Evolutionary conservation across 2,113 vertebrate genomes (phyloP), one percentile per base, ranked within the genome.

Genomic region (Chaetura pelagica): DNA sequence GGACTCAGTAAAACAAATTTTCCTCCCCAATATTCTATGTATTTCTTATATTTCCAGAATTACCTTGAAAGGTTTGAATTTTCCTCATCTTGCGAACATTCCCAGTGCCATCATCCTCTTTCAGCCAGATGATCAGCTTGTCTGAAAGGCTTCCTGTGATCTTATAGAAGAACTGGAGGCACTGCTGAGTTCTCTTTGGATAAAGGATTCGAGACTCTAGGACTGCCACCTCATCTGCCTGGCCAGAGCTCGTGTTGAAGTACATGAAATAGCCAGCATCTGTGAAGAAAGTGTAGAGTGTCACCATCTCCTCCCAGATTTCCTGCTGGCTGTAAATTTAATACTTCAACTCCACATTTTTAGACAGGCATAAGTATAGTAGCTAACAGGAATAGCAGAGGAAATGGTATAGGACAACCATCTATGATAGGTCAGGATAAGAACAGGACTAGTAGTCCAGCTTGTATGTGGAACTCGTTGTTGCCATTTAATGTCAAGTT

Each of bases 141-240:
- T 99, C 99, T 32, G 94, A 94, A 14, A 63, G 29, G 73, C 97
- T 98, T 64, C 99, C 99, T 0, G 98, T 98, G 97, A 98, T 99
- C 95, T 98, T 99, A 16, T 99, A 99, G 97, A 99, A 99, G 93
- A 99, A 99, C 94, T 99, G 99, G 54, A 99, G 98, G 84, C 99
- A 99, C 93, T 99, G 99, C 42, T 98, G 84, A 48, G 97, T 98
- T 83, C 98, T 98, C 94, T 98, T 99, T 10, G 99, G 99, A 84
- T 99, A 99, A 40, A 99, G 98, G 83, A 98, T 98, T 57, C 99
- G 95, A 9, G 99, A 99, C 92, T 99, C 98, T 32, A 99, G 96
- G 67, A 99, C 9, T 29, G 99, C 99, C 12, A 98, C 97, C 55
- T 98, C 97, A 18, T 94, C 92, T n/a, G 81, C 51, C 2, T 26